phyloP scores from a whole-genome alignment of 2,797 vertebrate genomes.

The Brachymystax lenok region DNA sequence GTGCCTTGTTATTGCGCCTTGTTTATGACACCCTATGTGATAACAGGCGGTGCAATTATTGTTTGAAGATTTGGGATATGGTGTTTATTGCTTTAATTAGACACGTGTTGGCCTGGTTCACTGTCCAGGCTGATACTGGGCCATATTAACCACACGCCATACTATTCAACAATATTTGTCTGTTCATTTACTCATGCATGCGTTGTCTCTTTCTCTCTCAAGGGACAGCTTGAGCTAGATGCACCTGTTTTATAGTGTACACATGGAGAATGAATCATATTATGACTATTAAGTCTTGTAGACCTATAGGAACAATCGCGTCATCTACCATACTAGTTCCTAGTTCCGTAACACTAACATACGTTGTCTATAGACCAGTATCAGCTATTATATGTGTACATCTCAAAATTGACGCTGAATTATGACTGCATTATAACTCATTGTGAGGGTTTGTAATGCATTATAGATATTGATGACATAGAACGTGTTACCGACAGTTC shows the following conservation, averaged over 20 bases:
- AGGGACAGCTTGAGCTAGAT: neutral
- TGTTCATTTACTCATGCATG: constrained; percentile 54
- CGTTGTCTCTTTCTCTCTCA: constrained; percentile 6
- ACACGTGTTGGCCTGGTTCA: constrained; percentile 44
- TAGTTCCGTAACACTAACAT: neutral
- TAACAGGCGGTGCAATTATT: neutral
- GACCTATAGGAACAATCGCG: neutral
- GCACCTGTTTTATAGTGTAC: neutral
- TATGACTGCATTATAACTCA: neutral
- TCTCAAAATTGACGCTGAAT: neutral
- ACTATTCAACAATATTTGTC: constrained; percentile 59
- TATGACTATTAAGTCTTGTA: neutral
- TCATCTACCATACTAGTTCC: neutral
- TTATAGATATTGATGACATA: neutral
- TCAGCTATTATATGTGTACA: too few relatives aligned
- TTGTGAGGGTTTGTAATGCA: neutral
- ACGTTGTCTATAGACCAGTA: neutral
- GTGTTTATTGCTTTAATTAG: constrained; percentile 55
- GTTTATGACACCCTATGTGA: neutral
- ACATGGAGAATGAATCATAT: neutral
- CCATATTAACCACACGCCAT: constrained; percentile 58
- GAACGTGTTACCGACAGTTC: neutral
- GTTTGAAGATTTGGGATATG: constrained; percentile 7
- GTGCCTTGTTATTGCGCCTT: too few relatives aligned
- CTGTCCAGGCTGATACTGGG: constrained; percentile 52